Evolutionary conservation across 2,888 invertebrate species (phyloP).

Genomic region (Dorcus hopei): DNA sequence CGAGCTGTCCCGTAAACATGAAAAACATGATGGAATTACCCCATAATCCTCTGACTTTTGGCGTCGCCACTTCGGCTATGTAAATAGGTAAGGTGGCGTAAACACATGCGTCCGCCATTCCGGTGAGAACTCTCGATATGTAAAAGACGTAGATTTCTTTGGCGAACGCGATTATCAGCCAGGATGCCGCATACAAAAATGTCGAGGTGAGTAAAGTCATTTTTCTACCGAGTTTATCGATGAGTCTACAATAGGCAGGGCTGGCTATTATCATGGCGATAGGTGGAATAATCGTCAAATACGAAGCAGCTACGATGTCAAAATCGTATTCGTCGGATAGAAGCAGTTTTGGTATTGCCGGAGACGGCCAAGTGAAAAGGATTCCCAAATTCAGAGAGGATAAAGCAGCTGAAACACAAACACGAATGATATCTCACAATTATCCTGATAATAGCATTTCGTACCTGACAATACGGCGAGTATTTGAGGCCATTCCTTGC

Average conservation of each 20-base stretch:
- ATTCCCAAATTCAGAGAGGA: conserved; percentile 12
- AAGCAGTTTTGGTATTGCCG: conserved; percentile 26
- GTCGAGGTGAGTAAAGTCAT: conserved; percentile 33
- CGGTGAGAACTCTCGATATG: conserved; percentile 32
- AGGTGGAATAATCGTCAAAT: conserved; percentile 38
- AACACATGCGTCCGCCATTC: conserved; percentile 34
- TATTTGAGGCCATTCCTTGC: too few relatives aligned
- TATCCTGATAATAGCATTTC: too few relatives aligned
- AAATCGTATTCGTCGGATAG: conserved; percentile 33
- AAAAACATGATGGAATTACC: conserved; percentile 34
- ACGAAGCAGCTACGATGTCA: conserved; percentile 38
- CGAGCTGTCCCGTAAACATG: conserved; percentile 33
- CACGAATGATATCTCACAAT: too few relatives aligned
- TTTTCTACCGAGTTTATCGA: conserved; percentile 37
- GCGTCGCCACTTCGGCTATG: conserved; percentile 38
- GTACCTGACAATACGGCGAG: too few relatives aligned
- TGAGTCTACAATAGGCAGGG: conserved; percentile 30
- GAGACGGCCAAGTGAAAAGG: conserved; percentile 25
- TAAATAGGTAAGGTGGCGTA: conserved; percentile 36
- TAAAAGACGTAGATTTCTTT: conserved; percentile 35
- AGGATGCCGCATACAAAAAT: conserved; percentile 33
- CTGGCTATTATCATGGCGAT: conserved; percentile 30
- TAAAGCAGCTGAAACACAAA: conserved; percentile 12
- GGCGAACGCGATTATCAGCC: conserved; percentile 31
- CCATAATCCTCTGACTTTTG: conserved; percentile 37